These are phyloP conservation scores for Sarotherodon lohbergeri DNA, from an alignment of 2,113 vertebrate species.

Conservation along the genomic window DNA sequence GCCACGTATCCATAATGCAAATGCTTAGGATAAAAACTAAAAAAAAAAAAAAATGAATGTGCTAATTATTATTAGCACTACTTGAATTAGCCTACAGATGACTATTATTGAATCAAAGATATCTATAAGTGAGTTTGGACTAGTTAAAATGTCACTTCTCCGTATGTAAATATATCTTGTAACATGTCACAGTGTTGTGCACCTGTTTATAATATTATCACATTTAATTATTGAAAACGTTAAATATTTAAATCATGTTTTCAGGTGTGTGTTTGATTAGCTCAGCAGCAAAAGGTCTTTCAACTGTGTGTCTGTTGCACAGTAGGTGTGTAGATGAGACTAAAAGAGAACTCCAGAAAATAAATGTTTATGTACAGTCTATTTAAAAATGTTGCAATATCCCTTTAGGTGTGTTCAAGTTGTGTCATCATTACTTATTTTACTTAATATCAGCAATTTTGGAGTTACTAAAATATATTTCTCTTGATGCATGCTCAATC, in stretches of 20 bases:
- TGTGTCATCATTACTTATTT: neutral
- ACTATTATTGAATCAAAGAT: neutral
- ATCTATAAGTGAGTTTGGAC: neutral
- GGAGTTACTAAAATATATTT: neutral
- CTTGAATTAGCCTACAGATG: neutral
- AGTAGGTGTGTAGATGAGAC: neutral
- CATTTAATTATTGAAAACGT: neutral
- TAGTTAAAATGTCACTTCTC: neutral
- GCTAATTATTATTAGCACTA: neutral
- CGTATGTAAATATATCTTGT: rapidly evolving
- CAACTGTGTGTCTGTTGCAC: neutral
- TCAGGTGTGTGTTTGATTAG: neutral
- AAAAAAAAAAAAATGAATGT: rapidly evolving
- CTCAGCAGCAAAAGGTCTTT: neutral
- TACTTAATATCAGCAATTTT: neutral
- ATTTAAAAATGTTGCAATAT: neutral
- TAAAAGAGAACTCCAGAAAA: neutral
- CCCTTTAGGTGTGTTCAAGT: neutral
- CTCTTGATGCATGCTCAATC: neutral
- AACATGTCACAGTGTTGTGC: neutral
- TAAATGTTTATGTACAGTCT: neutral
- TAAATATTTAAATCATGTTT: neutral
- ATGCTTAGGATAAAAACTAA: neutral
- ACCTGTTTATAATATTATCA: neutral
- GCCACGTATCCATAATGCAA: neutral